A percentile compares a stretch with the other conserved stretches of the same genome.
Evolutionary conservation across 2,113 vertebrate species (phyloP).

Genomic region (Heloderma charlesbogerti): DNA sequence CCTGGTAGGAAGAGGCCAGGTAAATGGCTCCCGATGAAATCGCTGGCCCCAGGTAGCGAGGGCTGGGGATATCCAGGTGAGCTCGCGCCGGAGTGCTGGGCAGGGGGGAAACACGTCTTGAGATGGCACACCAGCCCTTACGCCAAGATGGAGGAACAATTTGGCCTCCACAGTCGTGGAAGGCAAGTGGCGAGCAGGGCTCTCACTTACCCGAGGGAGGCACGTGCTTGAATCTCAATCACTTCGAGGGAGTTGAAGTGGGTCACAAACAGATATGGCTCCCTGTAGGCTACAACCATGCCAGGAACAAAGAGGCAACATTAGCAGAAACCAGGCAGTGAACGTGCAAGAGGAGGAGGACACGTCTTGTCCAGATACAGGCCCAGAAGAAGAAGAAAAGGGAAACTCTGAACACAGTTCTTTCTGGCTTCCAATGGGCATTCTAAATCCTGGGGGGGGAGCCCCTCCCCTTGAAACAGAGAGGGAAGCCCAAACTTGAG

Average conservation of each 20-base stretch:
- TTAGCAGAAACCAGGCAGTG: slow-evolving; percentile 46
- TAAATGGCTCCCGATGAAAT: slow-evolving; percentile 97
- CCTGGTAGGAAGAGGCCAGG: slow-evolving; percentile 98
- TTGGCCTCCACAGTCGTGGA: too few species aligned
- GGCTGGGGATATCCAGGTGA: slow-evolving; percentile 95
- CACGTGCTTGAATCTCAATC: slow-evolving; percentile 94
- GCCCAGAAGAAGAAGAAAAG: slow-evolving; percentile 18
- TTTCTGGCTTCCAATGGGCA: neutral
- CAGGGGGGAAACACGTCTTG: neutral
- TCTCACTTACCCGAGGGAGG: slow-evolving; percentile 86
- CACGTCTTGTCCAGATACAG: neutral
- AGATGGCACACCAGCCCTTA: too few species aligned
- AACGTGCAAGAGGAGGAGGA: slow-evolving; percentile 15
- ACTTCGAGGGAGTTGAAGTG: slow-evolving; percentile 99
- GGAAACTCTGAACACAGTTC: neutral
- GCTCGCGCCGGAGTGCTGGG: slow-evolving; percentile 89
- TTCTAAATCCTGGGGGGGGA: too few species aligned
- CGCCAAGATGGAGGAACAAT: too few species aligned
- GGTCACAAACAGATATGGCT: slow-evolving; percentile 97
- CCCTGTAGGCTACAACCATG: slow-evolving; percentile 90
- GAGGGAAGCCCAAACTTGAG: neutral
- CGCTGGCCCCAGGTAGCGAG: slow-evolving; percentile 94
- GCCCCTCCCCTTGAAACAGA: neutral
- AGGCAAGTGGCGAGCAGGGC: neutral
- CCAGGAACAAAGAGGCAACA: slow-evolving; percentile 26